Evolutionary conservation across 1,140 invertebrate genomes (phyloP), one percentile per base, ranked within the genome.

Genomic region (Lepidurus couesii): DNA sequence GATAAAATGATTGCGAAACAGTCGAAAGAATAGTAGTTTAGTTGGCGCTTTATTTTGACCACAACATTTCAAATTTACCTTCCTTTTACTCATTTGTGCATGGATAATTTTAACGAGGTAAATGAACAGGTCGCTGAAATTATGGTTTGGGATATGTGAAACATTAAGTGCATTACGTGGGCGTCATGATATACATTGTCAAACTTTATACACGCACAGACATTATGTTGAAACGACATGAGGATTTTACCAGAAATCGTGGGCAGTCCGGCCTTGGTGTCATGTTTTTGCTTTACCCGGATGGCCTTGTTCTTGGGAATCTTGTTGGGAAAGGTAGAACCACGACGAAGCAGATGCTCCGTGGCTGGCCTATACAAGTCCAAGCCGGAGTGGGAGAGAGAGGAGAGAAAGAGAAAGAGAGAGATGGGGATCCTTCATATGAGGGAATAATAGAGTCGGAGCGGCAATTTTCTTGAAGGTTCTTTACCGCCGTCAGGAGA

Each of bases 281-380:
- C 53, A 65, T 65, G 53, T 65, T 65, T 65, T 65, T 65, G 53
- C 53, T 65, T 34, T 65, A 65, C 53, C 53, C 53, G 53, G 53
- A 65, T 65, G 53, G 53, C 53, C 53, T 65, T 65, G 53, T 65
- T 65, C 53, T 65, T 65, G 21, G 53, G 10, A 65, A 65, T 65
- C 9, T 65, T 34, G 8, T 65, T 16, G 53, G 53, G 53, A 65
- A 65, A 65, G 53, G 53, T 65, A 21, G 53, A 65, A 65, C 53
- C 53, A 65, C 53, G 53, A 65, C 53, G 8, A 65, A 65, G 53
- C 53, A 65, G 53, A 65, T 65, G 53, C 53, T 65, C 53, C 53
- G 53, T 65, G 53, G 53, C 53, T 34, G 34, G 34, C 53, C 21
- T 65, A 65, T n/a, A 65, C 53, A 65, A 34, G 53, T 65, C 53